Conservation (phyloP, 2,888 invertebrate species). For the Cosmorhoe ocellata region DNA sequence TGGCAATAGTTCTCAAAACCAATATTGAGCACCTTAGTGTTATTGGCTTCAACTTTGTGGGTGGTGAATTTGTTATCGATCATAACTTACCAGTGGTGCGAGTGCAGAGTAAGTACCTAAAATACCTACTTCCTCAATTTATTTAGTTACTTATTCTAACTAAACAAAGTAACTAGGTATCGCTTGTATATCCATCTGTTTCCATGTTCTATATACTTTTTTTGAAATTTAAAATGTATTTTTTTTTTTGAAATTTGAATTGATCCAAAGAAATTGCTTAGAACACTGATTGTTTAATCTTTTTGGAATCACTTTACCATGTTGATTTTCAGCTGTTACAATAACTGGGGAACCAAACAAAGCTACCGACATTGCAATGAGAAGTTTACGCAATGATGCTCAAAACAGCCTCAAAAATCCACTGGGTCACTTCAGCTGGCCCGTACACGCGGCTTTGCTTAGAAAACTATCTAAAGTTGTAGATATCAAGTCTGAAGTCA, state of each 20-base stretch:
- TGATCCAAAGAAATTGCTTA: too few relatives aligned
- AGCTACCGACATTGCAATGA: constrained; percentile 72
- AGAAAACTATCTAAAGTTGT: constrained; percentile 74
- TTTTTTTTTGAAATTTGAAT: too few relatives aligned
- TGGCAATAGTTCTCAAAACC: constrained; percentile 89
- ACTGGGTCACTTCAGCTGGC: constrained; percentile 62
- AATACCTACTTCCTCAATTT: not conserved
- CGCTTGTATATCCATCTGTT: too few relatives aligned
- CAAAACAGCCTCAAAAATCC: constrained; percentile 61
- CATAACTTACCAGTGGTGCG: constrained; percentile 88
- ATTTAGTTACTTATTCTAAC: too few relatives aligned
- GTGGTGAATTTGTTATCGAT: constrained; percentile 88
- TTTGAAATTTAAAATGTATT: too few relatives aligned
- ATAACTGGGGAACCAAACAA: constrained; percentile 73
- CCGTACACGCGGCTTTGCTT: constrained; percentile 67
- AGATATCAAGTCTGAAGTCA: constrained; percentile 68
- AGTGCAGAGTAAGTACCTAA: constrained; percentile 88
- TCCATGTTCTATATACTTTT: too few relatives aligned
- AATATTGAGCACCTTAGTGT: constrained; percentile 89
- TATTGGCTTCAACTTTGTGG: constrained; percentile 87
- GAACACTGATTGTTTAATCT: too few relatives aligned
- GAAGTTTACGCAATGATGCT: constrained; percentile 68
- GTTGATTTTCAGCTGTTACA: constrained; percentile 65
- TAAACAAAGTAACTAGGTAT: too few relatives aligned
- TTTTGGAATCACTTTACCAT: not conserved